Conservation (phyloP, 2,113 vertebrate species). For the Sialia sialis region DNA sequence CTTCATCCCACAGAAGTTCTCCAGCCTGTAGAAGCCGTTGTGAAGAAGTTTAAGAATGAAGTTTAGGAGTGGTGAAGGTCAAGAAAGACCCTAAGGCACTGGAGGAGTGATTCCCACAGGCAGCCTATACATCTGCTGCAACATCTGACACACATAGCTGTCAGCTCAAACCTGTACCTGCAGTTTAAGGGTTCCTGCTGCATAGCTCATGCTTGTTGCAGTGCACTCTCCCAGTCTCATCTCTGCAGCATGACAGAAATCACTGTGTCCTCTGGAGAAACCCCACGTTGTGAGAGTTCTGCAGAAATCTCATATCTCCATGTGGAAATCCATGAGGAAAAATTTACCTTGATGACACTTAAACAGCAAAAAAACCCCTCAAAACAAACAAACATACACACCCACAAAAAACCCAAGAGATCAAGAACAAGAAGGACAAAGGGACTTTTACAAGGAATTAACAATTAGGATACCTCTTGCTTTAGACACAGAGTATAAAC, state of each 20-base stretch:
- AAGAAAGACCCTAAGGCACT: background rate
- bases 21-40: background rate
- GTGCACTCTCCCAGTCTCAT: background rate
- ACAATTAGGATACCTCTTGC: background rate
- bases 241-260: background rate
- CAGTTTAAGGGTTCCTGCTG: background rate
- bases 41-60: background rate
- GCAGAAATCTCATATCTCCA: background rate
- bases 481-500: background rate
- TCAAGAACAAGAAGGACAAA: background rate
- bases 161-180: background rate
- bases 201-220: background rate
- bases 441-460: background rate
- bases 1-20: background rate
- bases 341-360: background rate
- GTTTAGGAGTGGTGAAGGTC: background rate
- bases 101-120: background rate
- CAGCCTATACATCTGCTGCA: background rate
- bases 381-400: background rate
- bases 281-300: background rate
- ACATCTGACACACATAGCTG: fast-evolving
- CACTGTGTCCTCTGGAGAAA: background rate
- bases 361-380: background rate
- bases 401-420: background rate
- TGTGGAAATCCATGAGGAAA: background rate